Evolutionary conservation across 1,140 invertebrate genomes (phyloP).

Genomic region (Prorops nasuta): DNA sequence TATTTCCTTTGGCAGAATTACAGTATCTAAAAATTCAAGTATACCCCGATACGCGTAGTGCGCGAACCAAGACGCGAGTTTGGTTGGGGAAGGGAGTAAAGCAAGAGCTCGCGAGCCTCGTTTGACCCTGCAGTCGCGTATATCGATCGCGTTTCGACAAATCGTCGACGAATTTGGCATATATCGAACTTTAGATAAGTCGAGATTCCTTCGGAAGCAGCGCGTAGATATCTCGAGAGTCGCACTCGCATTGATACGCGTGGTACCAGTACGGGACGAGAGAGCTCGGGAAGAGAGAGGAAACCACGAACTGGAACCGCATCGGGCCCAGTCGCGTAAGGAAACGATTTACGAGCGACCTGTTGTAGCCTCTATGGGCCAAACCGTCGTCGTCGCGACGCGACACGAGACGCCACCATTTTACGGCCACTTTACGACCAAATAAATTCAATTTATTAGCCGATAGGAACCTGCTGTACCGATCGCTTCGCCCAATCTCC

Average conservation of each 20-base stretch:
- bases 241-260: no score
- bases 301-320: constrained; percentile 41
- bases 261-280: no score
- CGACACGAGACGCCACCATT: constrained; percentile 15
- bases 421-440: constrained; percentile 41
- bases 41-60: no score
- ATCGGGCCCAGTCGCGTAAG: constrained; percentile 31
- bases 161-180: constrained; percentile 1
- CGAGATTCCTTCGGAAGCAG: background rate
- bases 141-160: constrained; percentile 2
- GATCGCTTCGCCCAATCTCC: background rate
- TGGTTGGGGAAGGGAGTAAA: no score
- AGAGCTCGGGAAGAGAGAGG: constrained; percentile 34
- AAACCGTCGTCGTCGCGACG: constrained; percentile 30
- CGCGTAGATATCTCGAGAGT: background rate
- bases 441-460: constrained; percentile 49
- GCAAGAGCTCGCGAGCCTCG: background rate
- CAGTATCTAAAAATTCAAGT: no score
- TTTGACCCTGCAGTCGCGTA: background rate
- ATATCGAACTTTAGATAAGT: background rate
- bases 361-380: constrained; percentile 34
- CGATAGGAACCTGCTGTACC: background rate
- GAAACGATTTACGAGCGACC: constrained; percentile 32
- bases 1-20: no score
- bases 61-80: no score